These are phyloP conservation scores for Euborellia annulipes DNA, from an alignment of 1,140 invertebrate genomes.

Conservation along the genomic window DNA sequence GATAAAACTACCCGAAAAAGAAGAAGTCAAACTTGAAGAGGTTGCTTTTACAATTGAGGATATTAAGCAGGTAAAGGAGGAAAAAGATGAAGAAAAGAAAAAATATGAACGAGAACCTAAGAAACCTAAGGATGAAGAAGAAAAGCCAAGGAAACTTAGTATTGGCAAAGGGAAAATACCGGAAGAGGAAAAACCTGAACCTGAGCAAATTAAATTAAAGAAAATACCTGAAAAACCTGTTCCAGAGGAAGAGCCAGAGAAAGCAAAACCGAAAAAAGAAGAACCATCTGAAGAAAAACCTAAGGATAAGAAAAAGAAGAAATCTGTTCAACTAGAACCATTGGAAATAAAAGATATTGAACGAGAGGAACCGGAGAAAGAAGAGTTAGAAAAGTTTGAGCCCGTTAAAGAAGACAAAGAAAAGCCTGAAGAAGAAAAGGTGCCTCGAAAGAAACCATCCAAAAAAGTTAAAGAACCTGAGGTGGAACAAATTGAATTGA, in stretches of 20 bases:
- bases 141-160: slow-evolving; percentile 26
- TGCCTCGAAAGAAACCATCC: slow-evolving; percentile 22
- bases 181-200: slow-evolving; percentile 28
- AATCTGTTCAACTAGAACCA: slow-evolving; percentile 21
- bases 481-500: slow-evolving; percentile 27
- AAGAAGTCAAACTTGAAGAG: slow-evolving; percentile 32
- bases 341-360: slow-evolving; percentile 33
- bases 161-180: slow-evolving; percentile 35
- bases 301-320: slow-evolving; percentile 18
- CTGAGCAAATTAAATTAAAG: slow-evolving; percentile 33
- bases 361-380: slow-evolving; percentile 21
- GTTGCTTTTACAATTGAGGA: neutral
- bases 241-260: slow-evolving; percentile 22
- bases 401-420: slow-evolving; percentile 24
- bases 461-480: slow-evolving; percentile 29
- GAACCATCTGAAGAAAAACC: slow-evolving; percentile 10
- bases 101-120: slow-evolving; percentile 6
- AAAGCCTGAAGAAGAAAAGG: slow-evolving; percentile 25
- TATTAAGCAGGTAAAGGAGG: slow-evolving; percentile 5
- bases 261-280: slow-evolving; percentile 20
- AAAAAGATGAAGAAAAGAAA: slow-evolving; percentile 5
- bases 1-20: slow-evolving; percentile 28
- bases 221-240: slow-evolving; percentile 30
- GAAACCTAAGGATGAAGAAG: slow-evolving; percentile 16
- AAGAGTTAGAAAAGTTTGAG: neutral